Percentiles rank a stretch among this genome's conserved stretches.
These are phyloP conservation scores for Onychostoma macrolepis DNA, from an alignment of 2,113 vertebrate species.

Conservation along the genomic window DNA sequence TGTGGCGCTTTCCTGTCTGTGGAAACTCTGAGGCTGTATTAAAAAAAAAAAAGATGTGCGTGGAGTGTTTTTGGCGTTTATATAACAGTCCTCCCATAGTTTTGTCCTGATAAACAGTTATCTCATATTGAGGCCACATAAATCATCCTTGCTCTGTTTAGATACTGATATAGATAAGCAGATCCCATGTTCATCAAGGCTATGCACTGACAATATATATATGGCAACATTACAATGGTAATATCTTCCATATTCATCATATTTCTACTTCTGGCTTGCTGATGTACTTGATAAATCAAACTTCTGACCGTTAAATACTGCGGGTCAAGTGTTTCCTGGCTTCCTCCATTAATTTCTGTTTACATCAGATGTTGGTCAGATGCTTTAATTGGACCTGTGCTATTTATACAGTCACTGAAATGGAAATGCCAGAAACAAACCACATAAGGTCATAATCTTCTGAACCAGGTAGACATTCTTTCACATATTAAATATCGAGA, in stretches of 20 bases:
- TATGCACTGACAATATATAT: not conserved
- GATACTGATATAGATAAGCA: constrained; percentile 58
- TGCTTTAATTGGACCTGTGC: not conserved
- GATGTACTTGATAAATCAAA: constrained; percentile 6
- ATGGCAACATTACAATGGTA: constrained; percentile 12
- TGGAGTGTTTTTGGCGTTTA: constrained; percentile 55
- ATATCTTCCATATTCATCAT: constrained; percentile 8
- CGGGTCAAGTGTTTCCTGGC: constrained; percentile 8
- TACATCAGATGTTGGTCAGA: not conserved
- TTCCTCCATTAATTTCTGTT: not conserved
- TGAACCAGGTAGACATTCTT: not conserved
- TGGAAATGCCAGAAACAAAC: constrained; percentile 16
- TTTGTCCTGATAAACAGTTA: constrained; percentile 73
- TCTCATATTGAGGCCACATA: constrained; percentile 73
- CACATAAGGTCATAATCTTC: not conserved
- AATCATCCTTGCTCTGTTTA: constrained; percentile 76
- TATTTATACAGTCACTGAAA: not conserved
- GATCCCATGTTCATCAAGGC: constrained; percentile 29
- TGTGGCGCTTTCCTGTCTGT: not conserved
- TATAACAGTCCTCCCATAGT: constrained; percentile 68
- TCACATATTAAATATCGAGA: not conserved
- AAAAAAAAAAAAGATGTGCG: constrained; percentile 3
- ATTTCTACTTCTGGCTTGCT: constrained; percentile 26
- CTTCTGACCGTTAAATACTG: constrained; percentile 23
- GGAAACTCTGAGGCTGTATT: constrained; percentile 21